Base-by-base conservation (phyloP, 2,888 invertebrate species). In the Mellilla xanthometata region DNA sequence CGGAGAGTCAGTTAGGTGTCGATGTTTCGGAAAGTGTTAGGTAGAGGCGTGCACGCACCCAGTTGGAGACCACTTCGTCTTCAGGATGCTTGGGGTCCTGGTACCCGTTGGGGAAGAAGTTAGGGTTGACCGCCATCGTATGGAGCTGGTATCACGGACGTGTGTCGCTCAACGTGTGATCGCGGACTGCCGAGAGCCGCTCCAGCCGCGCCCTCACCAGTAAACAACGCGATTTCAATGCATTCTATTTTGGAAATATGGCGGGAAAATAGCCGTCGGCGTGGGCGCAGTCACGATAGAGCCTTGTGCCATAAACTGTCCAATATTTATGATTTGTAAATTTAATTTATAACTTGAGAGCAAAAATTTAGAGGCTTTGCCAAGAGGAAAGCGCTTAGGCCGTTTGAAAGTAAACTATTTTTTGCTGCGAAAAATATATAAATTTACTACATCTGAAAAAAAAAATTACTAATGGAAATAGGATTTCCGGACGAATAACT, bases 51-150 rank as follows among this genome's bases (percentile, higher is more conserved):
- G 63, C 71, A 90, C 91, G 81, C 90, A 92, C 92, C 92, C 92
- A 92, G 69, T 91, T 91, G 64, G 84, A 80, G 66, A 91, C 91
- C 48, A 87, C 87, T 75, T 92, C 92, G 55, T 92, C 92, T 53
- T 92, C 92, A 52, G 80, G 88, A 70, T 89, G 88, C 80, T 81
- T 84, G 58, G 87, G 79, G 64, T 89, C 89, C 76, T 89, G 89
- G 77, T 89, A 89, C 44, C 89, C 89, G 67, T 89, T 89, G 72
- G 89, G 89, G 80, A 88, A 89, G 81, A 89, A 89, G 65, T 88
- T 88, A 36, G 75, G 85, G 78, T 88, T 87, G 70, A 81, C 73
- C 57, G 85, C 73, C 87, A 87, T 88, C 48, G 56, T 62, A 51
- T 65, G 70, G 59, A 72, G 77, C 76, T 76, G 48, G 63, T 64